Evolutionary conservation across 1,140 invertebrate species (phyloP).

Genomic region (Heliconius melpomene): DNA sequence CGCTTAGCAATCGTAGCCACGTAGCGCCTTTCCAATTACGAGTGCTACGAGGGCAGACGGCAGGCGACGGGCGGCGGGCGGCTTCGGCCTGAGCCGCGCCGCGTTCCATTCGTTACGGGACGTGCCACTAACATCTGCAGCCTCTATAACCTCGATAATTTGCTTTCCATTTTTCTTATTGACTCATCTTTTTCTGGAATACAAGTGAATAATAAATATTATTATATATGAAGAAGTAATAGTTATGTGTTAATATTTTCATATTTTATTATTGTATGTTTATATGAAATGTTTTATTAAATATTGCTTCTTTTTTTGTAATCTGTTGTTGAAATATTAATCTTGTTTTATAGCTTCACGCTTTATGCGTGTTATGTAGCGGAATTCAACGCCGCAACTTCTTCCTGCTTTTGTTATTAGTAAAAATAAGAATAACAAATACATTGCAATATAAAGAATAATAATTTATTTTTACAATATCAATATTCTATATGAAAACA

Average conservation of each 20-base stretch:
- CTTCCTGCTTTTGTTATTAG: no score
- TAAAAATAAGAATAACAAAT: no score
- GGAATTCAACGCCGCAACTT: no score
- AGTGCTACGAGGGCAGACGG: constrained; percentile 43
- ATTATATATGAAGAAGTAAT: not conserved
- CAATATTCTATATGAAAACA: not conserved
- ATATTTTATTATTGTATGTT: not conserved
- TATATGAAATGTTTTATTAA: no score
- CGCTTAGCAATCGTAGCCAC: constrained; percentile 68
- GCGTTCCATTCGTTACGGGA: constrained; percentile 70
- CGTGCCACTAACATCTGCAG: constrained; percentile 71
- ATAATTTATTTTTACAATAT: not conserved
- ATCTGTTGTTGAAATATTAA: not conserved
- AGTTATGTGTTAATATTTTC: not conserved
- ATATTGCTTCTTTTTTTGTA: no score
- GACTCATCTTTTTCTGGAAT: constrained; percentile 11
- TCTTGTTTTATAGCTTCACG: no score
- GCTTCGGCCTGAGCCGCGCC: constrained; percentile 49
- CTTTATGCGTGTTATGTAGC: no score
- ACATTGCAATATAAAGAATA: no score
- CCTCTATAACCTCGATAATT: constrained; percentile 61
- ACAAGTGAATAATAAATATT: not conserved
- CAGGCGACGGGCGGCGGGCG: constrained; percentile 45
- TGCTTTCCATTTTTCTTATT: constrained; percentile 44
- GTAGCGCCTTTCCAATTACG: constrained; percentile 75